Base-by-base conservation (phyloP, 2,113 vertebrate species). In the Nestor notabilis region DNA sequence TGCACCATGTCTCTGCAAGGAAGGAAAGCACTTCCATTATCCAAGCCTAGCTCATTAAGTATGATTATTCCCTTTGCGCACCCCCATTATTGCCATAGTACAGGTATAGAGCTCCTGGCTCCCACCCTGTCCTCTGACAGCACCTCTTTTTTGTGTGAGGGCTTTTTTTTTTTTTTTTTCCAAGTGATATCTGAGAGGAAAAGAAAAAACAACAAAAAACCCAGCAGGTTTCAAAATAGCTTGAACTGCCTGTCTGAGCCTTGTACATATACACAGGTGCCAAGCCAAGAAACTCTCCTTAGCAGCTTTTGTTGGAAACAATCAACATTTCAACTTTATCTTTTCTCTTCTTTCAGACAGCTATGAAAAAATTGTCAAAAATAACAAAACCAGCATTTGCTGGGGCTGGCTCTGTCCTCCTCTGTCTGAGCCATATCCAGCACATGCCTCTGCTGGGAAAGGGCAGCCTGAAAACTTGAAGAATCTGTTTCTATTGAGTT, bases 321-420 rank as follows among this genome's bases (percentile, higher is more conserved):
- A 96, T 97, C 92, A 97, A 87, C 79, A 84, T 97, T 97, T 97
- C 89, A 96, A 71, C 58, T 97, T 95, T 83, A 86, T 95, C 76
- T 96, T 95, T 76, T 90, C 66, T 96, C 77, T 82, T 79, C 77
- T 97, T 97, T 96, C 72, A 98, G 90, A 97, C 76, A 96, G 90
- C 58, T 91, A 83, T 24, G 80, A 87, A 83, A 97, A 95, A 70
- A 86, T 70, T 93, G 81, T 95, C 63, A 87, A 64, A 93, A 82
- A 46, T 69, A 96, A 97, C 95, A 98, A 97, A 95, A 66, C 55
- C 37, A 81, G 93, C 88, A 96, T 97, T 98, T 96, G 97, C 5
- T 47, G 33, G 33, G 65, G 41, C 29, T 89, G 76, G 88, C 92
- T 97, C 94, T 68, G 28, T 82, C 60, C 76, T 95, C 68, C 84